These are phyloP conservation scores for Nymphalis c-album DNA, from an alignment of 2,888 invertebrate genomes.

Conservation along the genomic window DNA sequence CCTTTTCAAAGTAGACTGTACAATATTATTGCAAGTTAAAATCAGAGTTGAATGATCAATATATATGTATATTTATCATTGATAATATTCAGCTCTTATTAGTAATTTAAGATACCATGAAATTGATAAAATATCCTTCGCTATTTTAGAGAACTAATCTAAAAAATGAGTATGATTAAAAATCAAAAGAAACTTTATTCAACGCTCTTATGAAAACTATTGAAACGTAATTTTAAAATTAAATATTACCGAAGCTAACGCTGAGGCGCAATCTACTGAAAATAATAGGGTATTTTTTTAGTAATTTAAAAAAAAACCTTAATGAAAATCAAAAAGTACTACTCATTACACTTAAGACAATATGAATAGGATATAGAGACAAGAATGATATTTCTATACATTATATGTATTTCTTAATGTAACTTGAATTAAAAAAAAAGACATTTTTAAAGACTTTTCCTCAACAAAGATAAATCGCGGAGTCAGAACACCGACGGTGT, in stretches of 20 bases:
- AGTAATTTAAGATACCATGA: not conserved
- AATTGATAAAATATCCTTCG: not conserved
- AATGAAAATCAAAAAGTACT: no score
- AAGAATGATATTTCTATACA: not conserved
- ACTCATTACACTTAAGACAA: no score
- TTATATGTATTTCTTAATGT: no score
- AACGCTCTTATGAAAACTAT: not conserved
- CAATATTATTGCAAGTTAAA: conserved; percentile 15
- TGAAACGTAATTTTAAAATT: not conserved
- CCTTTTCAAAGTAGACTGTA: conserved; percentile 27
- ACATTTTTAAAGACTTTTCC: no score
- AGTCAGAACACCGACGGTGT: no score
- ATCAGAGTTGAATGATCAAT: not conserved
- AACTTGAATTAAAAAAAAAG: no score
- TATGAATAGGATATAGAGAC: no score
- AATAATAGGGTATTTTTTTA: no score
- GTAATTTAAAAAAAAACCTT: no score
- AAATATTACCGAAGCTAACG: not conserved
- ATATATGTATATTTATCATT: not conserved
- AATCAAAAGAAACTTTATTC: not conserved
- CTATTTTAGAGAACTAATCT: not conserved
- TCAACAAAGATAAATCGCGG: no score
- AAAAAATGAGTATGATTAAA: not conserved
- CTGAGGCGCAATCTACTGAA: no score
- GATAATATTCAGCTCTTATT: not conserved